Evolutionary conservation across 2,888 invertebrate genomes (phyloP), one percentile per base, ranked within the genome.

Genomic region (Sinhomidia bicolor): DNA sequence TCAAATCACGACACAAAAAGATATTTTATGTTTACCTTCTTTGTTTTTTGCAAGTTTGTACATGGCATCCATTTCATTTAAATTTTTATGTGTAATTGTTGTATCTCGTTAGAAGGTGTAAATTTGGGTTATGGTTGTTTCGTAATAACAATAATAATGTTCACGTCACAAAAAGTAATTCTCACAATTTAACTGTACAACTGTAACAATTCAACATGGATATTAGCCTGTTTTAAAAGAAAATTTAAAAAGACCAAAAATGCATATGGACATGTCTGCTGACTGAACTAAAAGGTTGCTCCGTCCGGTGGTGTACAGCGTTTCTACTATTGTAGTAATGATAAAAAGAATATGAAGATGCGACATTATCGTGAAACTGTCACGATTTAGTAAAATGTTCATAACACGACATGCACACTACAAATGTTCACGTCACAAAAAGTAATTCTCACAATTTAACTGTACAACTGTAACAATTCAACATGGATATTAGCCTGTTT

Each of bases 341-440:
- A n/a, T n/a, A n/a, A n/a, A n/a, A n/a, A n/a, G n/a, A 51, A 14
- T 4, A 51, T 51, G 14, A n/a, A 51, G 51, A 17, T 26, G 41
- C 4, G 12, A 44, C 41, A 1, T 17, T 7, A 29, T 51, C 76
- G 29, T 76, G 76, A 54, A 76, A 29, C 17, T 32, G 54, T 86
- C 85, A 79, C 85, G 85, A 86, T 80, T 57, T 44, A 68, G 68
- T 20, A 57, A 80, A 86, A 86, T 86, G 85, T 86, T 65, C 68
- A 29, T 20, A 65, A 54, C 85, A 85, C 85, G 85, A 85, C 78
- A 68, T n/a, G 5, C 20, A 82, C 20, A 71, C 82, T 65, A 60
- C 60, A 4, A 44, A 54, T 54, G 17, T 1, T n/a, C 47, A 47
- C 9, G 41, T 20, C 71, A 71, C 17, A 68, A 26, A 20, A 68